Base-by-base conservation (phyloP, 2,113 vertebrate species). In the Dinomys branickii region DNA sequence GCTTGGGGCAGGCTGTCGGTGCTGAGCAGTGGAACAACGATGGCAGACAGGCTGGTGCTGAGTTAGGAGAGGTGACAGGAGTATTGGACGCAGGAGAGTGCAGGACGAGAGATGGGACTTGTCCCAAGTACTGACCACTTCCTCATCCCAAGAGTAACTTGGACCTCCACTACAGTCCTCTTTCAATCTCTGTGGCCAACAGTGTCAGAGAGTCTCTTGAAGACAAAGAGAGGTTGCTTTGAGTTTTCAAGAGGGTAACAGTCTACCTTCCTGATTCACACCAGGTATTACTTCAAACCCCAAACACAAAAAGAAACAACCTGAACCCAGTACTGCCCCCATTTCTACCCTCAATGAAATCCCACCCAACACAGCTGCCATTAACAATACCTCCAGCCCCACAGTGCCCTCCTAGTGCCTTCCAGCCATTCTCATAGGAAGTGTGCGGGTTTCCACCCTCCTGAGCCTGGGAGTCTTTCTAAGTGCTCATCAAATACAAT, bases 1-100 rank as follows among this genome's bases (percentile, higher is more conserved):
- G 1, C 1, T 28, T 35, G 35, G n/a, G 26, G 7, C 26, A 56
- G 47, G 33, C 50, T n/a, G 3, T 0, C 0, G 59, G 58, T 41
- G 14, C 4, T 41, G 61, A 58, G 22, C 1, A 24, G 35, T 19
- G 7, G 12, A 47, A 33, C 1, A 41, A 59, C 5, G 9, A 77
- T 9, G 38, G 50, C 17, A 77, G 7, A 54, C 1, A 52, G 81
- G 80, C 54, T 19, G 33, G 24, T 44, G 41, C 3, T 47, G 16
- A 58, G 17, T 33, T 2, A 28, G 56, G 19, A 38, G 71, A 85
- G 9, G 7, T 11, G 8, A 71, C 47, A 9, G 24, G 33, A 3
- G 47, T 5, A 33, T 7, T 35, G 24, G 22, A 19, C 28, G 20
- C 30, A 80, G 13, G 33, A 35, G 26, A 5, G 13, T 24, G 19